Evolutionary conservation across 2,888 invertebrate species (phyloP), one percentile per base, ranked within the genome.

Genomic region (Caenorhabditis becei): DNA sequence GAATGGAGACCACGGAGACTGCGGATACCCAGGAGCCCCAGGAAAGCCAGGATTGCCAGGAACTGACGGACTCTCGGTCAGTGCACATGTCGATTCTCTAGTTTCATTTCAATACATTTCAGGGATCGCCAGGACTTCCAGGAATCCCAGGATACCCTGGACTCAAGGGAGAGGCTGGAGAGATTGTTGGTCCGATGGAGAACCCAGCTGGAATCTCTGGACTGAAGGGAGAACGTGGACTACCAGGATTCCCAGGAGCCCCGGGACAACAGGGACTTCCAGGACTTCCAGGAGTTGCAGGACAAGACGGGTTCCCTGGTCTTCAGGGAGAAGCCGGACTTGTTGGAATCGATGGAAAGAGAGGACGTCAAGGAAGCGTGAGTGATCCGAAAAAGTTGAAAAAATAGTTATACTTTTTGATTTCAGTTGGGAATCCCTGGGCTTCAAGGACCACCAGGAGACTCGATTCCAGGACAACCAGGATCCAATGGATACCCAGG

Each of bases 161-260:
- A 65, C 61, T 77, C 47, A 89, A 91, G 83, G 91, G 91, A 80
- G 90, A 89, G 56, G 83, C 87, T 58, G 91, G 91, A 75, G 90
- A 91, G 71, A 86, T 90, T 66, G 80, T 87, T 65, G 90, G 90
- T n/a, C 90, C 90, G 10, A 87, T 90, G 85, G 90, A 90, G 75
- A 90, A 90, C 56, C 90, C 90, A 37, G 80, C 89, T 35, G 90
- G 90, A 63, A 58, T 89, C 18, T 83, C 83, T 24, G 90, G 90
- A 49, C 49, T 77, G 37, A 90, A 90, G 82, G 90, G 90, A 85
- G 90, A 90, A n/a, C 85, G 86, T 23, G 90, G 90, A 56, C 58
- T 78, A 16, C 83, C 86, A 20, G 86, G 87, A 69, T 24, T 80
- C 14, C 83, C 84, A 26, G 87, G 87, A 63, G 44, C 61, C n/a